Evolutionary conservation across 2,888 invertebrate species (phyloP).

Genomic region (Ellobium chinense): DNA sequence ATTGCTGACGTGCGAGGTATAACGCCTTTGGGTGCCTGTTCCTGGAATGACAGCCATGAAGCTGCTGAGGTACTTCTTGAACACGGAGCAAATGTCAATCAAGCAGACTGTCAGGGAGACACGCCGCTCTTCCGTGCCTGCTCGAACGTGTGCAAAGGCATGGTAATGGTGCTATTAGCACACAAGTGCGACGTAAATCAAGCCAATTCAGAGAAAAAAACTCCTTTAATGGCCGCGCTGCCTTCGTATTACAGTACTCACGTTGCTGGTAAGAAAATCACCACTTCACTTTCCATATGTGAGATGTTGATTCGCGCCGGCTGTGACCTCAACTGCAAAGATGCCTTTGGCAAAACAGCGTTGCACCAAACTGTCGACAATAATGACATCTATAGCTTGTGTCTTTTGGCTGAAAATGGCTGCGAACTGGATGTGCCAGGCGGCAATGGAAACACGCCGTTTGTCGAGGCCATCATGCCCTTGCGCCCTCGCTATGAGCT

Average conservation of each 20-base stretch:
- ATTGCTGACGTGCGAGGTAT: slow-evolving; percentile 48
- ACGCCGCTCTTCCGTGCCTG: slow-evolving; percentile 56
- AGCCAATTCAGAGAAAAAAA: slow-evolving; percentile 39
- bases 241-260: slow-evolving; percentile 50
- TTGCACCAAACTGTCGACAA: slow-evolving; percentile 51
- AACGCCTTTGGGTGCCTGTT: slow-evolving; percentile 53
- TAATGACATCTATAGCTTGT: slow-evolving; percentile 47
- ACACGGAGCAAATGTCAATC: slow-evolving; percentile 53
- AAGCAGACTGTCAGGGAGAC: slow-evolving; percentile 46
- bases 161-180: slow-evolving; percentile 43
- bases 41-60: slow-evolving; percentile 32
- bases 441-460: slow-evolving; percentile 48
- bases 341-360: slow-evolving; percentile 52
- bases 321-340: slow-evolving; percentile 50
- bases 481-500: slow-evolving; percentile 47
- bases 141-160: slow-evolving; percentile 34
- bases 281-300: slow-evolving; percentile 49
- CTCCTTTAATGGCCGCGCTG: slow-evolving; percentile 55
- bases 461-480: slow-evolving; percentile 49
- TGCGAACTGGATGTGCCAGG: slow-evolving; percentile 50
- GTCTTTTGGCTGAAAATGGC: slow-evolving; percentile 49
- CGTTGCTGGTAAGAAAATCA: slow-evolving; percentile 42
- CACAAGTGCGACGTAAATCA: slow-evolving; percentile 48
- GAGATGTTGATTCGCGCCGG: slow-evolving; percentile 48
- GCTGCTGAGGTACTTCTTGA: slow-evolving; percentile 51